Conservation (phyloP, 2,113 vertebrate species). For the Scomber colias region DNA sequence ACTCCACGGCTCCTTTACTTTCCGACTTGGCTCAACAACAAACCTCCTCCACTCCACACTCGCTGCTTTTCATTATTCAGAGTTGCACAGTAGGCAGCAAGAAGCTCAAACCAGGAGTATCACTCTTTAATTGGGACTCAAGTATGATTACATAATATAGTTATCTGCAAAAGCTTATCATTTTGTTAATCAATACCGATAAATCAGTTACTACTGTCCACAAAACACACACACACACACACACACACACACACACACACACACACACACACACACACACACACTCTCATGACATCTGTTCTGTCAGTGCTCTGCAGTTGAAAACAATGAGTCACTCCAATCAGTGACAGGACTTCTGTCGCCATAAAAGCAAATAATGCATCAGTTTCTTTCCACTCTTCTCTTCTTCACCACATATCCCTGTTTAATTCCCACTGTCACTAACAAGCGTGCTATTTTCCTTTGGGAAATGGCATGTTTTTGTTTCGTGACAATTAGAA, state of each 20-base stretch:
- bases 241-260: no score
- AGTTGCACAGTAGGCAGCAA: slow-evolving; percentile 9
- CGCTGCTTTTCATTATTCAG: slow-evolving; percentile 39
- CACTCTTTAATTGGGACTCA: slow-evolving; percentile 45
- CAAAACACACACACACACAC: no score
- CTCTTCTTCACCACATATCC: background rate
- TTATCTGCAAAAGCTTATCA: slow-evolving; percentile 14
- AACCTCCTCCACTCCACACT: background rate
- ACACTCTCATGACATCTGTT: no score
- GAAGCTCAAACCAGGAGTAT: slow-evolving; percentile 22
- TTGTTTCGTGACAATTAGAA: slow-evolving; percentile 28
- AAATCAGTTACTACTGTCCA: slow-evolving; percentile 22
- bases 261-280: no score
- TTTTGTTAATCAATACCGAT: slow-evolving; percentile 48
- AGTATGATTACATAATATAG: slow-evolving; percentile 41
- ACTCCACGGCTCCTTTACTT: slow-evolving; percentile 9
- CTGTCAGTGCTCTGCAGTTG: background rate
- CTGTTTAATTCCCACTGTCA: background rate
- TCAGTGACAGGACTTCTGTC: background rate
- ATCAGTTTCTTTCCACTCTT: slow-evolving; percentile 1
- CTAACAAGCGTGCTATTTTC: slow-evolving; percentile 1
- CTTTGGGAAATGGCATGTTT: background rate
- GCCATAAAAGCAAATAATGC: slow-evolving; percentile 9
- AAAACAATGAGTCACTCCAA: background rate
- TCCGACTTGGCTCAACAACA: slow-evolving; percentile 31